Evolutionary conservation across 2,797 vertebrate genomes (phyloP).

Genomic region (Poeciliopsis paucimaculata): DNA sequence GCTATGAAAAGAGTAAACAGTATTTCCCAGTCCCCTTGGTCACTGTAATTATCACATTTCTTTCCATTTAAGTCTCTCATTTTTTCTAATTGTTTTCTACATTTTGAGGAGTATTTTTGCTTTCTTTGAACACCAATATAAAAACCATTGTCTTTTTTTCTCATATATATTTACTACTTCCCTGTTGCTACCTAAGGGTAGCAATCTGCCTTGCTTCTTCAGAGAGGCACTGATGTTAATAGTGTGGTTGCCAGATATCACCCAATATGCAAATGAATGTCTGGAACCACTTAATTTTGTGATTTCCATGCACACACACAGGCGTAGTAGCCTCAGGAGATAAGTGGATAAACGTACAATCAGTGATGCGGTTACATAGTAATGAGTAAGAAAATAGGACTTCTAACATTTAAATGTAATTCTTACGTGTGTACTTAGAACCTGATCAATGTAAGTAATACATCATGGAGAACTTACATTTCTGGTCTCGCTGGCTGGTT

Average conservation of each 20-base stretch:
- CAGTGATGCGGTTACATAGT: neutral
- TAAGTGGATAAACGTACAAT: neutral
- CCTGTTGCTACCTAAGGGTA: conserved; percentile 5
- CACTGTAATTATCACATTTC: conserved; percentile 10
- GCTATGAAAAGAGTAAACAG: neutral
- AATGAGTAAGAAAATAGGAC: neutral
- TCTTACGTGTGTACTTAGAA: neutral
- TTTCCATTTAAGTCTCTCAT: neutral
- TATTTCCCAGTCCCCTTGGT: conserved; percentile 1
- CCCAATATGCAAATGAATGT: neutral
- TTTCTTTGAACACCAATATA: conserved; percentile 18
- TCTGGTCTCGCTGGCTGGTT: neutral
- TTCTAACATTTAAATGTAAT: neutral
- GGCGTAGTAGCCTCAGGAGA: neutral
- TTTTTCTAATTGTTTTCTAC: neutral
- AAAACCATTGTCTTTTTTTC: conserved; percentile 17
- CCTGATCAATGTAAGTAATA: neutral
- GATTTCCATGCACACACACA: neutral
- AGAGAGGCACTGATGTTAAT: conserved; percentile 13
- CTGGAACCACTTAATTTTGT: conserved; percentile 4
- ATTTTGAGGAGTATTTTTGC: conserved; percentile 26
- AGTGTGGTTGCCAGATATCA: neutral
- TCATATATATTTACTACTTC: conserved; percentile 16
- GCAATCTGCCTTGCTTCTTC: conserved; percentile 16
- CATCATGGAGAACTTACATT: neutral